These are phyloP conservation scores for Netelia fuscicornis DNA, from an alignment of 2,888 invertebrate genomes.

Conservation along the genomic window DNA sequence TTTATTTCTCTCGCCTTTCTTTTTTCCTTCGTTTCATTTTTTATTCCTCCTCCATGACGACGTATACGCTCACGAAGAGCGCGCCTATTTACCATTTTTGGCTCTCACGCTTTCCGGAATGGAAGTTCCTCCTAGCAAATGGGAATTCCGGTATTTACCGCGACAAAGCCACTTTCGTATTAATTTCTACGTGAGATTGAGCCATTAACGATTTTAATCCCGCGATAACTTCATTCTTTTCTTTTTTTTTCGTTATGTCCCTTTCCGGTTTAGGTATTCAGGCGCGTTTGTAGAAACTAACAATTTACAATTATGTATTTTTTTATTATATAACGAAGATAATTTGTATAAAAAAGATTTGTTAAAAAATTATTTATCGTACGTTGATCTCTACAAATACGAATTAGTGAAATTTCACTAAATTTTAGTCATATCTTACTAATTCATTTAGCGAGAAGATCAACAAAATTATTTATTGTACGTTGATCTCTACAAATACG, in stretches of 20 bases:
- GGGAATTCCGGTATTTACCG: conserved; percentile 46
- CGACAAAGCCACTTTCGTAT: conserved; percentile 51
- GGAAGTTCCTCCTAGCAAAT: conserved; percentile 8
- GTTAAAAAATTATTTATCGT: conserved; percentile 20
- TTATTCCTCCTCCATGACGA: background rate
- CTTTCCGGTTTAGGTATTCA: conserved; percentile 17
- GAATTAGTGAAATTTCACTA: too few species aligned
- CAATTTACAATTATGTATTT: too few species aligned
- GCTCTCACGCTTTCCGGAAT: conserved; percentile 64
- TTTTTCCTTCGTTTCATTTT: conserved; percentile 13
- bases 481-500: too few species aligned
- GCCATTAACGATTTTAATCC: conserved; percentile 11
- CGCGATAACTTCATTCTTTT: background rate
- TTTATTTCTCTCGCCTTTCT: conserved; percentile 55
- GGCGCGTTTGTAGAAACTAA: too few species aligned
- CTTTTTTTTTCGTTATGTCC: background rate
- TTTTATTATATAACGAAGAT: too few species aligned
- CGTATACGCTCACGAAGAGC: conserved; percentile 9
- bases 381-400: too few species aligned
- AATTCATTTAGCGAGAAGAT: too few species aligned
- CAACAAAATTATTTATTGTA: too few species aligned
- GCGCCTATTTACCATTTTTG: conserved; percentile 60
- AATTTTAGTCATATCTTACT: too few species aligned
- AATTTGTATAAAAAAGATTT: conserved; percentile 35
- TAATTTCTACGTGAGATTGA: conserved; percentile 29